A percentile compares a stretch with the other conserved stretches of the same genome.
Conservation (phyloP, 2,888 invertebrate genomes). For the Cantharis nigra region DNA sequence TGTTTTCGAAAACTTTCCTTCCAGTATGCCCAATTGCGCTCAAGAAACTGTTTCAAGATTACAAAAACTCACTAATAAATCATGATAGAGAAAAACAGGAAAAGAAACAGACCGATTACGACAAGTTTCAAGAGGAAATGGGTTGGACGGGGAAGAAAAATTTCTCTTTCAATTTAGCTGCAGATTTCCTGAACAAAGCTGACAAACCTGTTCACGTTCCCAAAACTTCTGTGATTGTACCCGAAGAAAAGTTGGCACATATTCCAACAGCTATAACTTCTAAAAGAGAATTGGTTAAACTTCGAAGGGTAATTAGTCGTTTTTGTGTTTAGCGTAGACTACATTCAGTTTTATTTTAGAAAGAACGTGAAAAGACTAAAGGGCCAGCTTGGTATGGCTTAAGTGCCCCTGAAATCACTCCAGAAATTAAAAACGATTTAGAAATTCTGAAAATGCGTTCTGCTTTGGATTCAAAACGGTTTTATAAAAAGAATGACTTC, state of each 20-base stretch:
- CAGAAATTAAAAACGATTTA: conserved; percentile 85
- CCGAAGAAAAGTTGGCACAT: conserved; percentile 66
- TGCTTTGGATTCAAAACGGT: conserved; percentile 87
- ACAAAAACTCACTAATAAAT: conserved; percentile 29
- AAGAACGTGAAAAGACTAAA: conserved; percentile 55
- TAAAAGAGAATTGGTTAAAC: conserved; percentile 61
- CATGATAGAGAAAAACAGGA: not conserved
- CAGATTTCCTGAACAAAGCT: not conserved
- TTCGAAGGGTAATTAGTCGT: conserved; percentile 59
- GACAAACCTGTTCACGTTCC: conserved; percentile 61
- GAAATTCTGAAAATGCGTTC: conserved; percentile 92
- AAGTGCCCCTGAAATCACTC: conserved; percentile 86
- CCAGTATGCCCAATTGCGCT: not conserved
- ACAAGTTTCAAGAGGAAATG: conserved; percentile 26
- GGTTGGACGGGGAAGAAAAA: conserved; percentile 31
- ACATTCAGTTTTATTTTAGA: conserved; percentile 54
- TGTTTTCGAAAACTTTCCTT: not conserved
- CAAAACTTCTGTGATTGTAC: conserved; percentile 64
- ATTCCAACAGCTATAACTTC: conserved; percentile 66
- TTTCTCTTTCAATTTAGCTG: not conserved
- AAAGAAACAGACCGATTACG: not conserved
- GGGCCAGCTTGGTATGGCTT: conserved; percentile 90
- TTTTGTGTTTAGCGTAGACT: not conserved
- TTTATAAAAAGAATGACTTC: conserved; percentile 92
- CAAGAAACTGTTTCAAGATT: conserved; percentile 37